Evolutionary conservation across 2,888 invertebrate genomes (phyloP).

Genomic region (Folsomia candida): DNA sequence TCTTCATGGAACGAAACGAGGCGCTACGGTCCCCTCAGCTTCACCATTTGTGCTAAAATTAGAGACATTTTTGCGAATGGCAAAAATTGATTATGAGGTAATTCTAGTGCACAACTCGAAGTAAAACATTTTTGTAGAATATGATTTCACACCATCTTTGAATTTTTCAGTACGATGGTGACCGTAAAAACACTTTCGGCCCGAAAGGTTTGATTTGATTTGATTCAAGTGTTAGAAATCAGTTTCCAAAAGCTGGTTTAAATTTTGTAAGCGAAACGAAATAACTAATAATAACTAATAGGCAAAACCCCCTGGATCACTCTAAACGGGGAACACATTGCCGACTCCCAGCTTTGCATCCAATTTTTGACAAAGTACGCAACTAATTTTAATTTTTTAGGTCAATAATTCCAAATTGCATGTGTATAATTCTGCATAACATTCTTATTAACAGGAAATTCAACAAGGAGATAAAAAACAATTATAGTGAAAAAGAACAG

Average conservation of each 20-base stretch:
- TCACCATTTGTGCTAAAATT: not conserved
- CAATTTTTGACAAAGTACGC: not conserved
- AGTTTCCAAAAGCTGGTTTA: too few species aligned
- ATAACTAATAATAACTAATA: too few species aligned
- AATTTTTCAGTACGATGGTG: not conserved
- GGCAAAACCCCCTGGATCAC: slow-evolving; percentile 11
- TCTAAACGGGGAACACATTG: slow-evolving; percentile 9
- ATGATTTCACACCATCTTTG: not conserved
- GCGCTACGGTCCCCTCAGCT: not conserved
- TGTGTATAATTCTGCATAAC: too few species aligned
- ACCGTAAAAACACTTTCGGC: not conserved
- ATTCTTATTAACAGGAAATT: too few species aligned
- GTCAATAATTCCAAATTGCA: too few species aligned
- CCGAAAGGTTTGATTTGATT: too few species aligned
- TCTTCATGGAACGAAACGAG: not conserved
- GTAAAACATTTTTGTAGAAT: not conserved
- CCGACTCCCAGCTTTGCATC: slow-evolving; percentile 3
- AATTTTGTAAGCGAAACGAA: too few species aligned
- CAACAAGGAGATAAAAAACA: not conserved
- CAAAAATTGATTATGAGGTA: not conserved
- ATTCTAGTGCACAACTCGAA: too few species aligned
- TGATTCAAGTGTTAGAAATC: too few species aligned
- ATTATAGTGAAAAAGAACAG: not conserved
- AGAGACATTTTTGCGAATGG: not conserved
- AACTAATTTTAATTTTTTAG: too few species aligned